Evolutionary conservation across 2,888 invertebrate species (phyloP), one percentile per base, ranked within the genome.

Genomic region (Schizotus pectinicornis): DNA sequence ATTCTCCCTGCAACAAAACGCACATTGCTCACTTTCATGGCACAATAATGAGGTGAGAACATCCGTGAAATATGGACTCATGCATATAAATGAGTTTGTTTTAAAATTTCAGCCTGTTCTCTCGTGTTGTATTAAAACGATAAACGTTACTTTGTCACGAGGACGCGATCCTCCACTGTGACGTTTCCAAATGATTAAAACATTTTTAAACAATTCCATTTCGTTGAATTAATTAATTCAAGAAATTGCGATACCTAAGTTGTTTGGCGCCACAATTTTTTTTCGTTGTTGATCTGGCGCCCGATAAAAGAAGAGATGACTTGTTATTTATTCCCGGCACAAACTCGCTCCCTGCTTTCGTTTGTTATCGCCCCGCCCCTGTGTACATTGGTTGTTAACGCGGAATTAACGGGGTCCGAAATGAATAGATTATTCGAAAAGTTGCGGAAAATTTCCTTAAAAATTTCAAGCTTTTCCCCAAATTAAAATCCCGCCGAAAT

Each of bases 321-420:
- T 48, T 47, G 52, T 59, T 56, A 62, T 62, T 62, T 62, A 62
- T 62, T 62, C 62, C 38, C 14, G 49, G 33, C 59, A 51, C 59
- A 56, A 53, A 56, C 56, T 49, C 46, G 46, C 53, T 56, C 59
- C 59, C 54, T 46, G 47, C 43, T 59, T 49, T 34, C 53, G 53
- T 55, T 59, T 59, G 56, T 59, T 56, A 53, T 46, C 53, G 53
- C 39, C 49, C 49, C 38, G 39, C 43, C 55, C 35, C 12, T 35
- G 59, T 62, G 58, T 33, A 52, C 55, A 61, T 55, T 49, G 60
- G 56, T 59, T 59, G 56, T 62, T 56, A 59, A 59, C 46, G 52
- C 41, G 43, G 32, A 39, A 22, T 22, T 22, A 22, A 3, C 22
- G 5, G 22, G 11, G 9, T 5, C n/a, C 7, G 6, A 45, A 45